These are phyloP conservation scores for Alloplasta piceator DNA, from an alignment of 2,888 invertebrate genomes.

Conservation along the genomic window DNA sequence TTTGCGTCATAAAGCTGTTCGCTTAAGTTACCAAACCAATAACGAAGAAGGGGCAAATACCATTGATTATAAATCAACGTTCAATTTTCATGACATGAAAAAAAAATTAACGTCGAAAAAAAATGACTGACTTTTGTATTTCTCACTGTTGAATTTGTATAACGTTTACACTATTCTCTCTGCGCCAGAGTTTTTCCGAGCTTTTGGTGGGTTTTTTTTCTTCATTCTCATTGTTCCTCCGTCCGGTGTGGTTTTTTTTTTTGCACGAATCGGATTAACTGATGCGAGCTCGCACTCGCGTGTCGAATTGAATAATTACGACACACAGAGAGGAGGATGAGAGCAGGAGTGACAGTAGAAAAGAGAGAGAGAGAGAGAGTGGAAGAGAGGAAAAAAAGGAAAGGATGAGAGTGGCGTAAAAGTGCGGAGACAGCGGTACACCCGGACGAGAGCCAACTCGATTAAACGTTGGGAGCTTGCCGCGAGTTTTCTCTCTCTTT, in stretches of 20 bases:
- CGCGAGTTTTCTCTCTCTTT: conserved; percentile 25
- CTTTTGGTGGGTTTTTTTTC: conserved; percentile 27
- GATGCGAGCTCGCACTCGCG: conserved; percentile 59
- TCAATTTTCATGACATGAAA: too few relatives aligned
- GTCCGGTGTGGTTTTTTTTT: conserved; percentile 36
- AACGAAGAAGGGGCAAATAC: too few relatives aligned
- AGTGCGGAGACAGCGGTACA: conserved; percentile 69
- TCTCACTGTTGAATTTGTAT: conserved; percentile 17
- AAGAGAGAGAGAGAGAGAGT: conserved; percentile 3
- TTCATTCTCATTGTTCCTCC: conserved; percentile 10
- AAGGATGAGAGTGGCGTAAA: conserved; percentile 61
- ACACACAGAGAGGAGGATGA: conserved; percentile 48
- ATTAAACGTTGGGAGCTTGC: conserved; percentile 68
- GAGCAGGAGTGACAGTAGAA: conserved; percentile 32
- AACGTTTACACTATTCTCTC: too few relatives aligned
- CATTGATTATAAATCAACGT: too few relatives aligned
- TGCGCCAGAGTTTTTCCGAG: conserved; percentile 5
- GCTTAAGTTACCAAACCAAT: too few relatives aligned
- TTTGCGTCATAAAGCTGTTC: too few relatives aligned
- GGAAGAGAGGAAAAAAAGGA: not conserved
- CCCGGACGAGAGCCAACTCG: conserved; percentile 67
- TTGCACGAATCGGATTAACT: conserved; percentile 52
- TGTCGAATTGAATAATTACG: conserved; percentile 69
- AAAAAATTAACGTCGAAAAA: not conserved
- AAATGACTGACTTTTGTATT: conserved; percentile 2